A percentile compares a stretch with the other conserved stretches of the same genome.
phyloP scores from a whole-genome alignment of 2,888 invertebrate genomes.

The Polymixis lichenea region DNA sequence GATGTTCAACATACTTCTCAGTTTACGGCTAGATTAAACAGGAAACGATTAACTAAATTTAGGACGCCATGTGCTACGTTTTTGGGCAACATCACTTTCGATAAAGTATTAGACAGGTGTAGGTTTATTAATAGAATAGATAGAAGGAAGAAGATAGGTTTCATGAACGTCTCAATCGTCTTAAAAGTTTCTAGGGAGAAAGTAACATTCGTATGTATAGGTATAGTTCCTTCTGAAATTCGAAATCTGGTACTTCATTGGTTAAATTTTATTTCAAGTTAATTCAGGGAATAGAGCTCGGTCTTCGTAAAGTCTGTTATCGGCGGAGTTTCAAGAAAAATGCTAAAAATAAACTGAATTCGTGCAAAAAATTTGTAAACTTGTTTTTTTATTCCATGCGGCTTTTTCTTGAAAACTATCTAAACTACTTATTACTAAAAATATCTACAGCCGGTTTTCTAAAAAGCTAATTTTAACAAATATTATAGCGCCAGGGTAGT shows the following conservation, averaged over 20 bases:
- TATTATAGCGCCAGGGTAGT: no score
- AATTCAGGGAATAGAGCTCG: neutral
- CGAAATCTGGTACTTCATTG: neutral
- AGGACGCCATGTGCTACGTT: slow-evolving; percentile 80
- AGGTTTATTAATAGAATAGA: slow-evolving; percentile 57
- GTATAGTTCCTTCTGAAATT: neutral
- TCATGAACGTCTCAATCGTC: neutral
- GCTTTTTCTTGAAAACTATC: neutral
- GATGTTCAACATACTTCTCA: slow-evolving; percentile 58
- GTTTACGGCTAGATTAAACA: slow-evolving; percentile 76
- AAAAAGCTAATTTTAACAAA: no score
- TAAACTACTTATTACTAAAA: neutral
- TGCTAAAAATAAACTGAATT: neutral
- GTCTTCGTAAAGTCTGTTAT: neutral
- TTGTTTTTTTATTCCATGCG: neutral
- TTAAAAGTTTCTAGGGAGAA: no score
- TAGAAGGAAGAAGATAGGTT: slow-evolving; percentile 11
- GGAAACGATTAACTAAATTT: slow-evolving; percentile 84
- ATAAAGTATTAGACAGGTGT: slow-evolving; percentile 75
- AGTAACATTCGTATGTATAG: no score
- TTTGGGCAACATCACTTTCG: slow-evolving; percentile 72
- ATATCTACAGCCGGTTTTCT: no score
- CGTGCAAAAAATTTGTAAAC: neutral
- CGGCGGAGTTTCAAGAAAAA: slow-evolving; percentile 2
- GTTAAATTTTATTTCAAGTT: neutral